Percentiles rank a stretch among this genome's conserved stretches.
phyloP scores from a whole-genome alignment of 2,113 vertebrate genomes.

The Thryonomys swinderianus region DNA sequence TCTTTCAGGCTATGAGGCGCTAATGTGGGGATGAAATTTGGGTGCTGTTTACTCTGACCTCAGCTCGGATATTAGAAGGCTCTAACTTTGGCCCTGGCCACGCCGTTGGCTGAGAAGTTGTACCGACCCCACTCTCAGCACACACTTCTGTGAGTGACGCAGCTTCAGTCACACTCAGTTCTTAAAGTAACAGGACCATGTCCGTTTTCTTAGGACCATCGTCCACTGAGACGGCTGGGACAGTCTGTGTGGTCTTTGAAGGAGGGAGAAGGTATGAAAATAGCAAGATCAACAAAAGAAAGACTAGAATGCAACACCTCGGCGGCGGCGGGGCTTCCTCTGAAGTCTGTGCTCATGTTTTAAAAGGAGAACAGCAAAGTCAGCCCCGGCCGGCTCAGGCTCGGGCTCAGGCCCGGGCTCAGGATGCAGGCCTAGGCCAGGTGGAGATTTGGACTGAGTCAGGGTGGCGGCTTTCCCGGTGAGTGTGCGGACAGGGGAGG shows the following conservation, averaged over 20 bases:
- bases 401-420: not conserved
- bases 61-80: no score
- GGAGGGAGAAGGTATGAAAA: not conserved
- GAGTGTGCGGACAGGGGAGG: not conserved
- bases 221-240: not conserved
- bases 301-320: not conserved
- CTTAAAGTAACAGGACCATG: not conserved
- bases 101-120: no score
- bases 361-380: not conserved
- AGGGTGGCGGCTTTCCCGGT: not conserved
- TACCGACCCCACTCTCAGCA: no score
- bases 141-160: no score
- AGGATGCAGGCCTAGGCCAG: not conserved
- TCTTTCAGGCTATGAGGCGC: no score
- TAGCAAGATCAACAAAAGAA: not conserved
- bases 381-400: not conserved
- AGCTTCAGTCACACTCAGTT: no score
- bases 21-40: no score
- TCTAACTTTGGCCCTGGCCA: no score
- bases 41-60: no score
- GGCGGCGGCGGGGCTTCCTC: rapidly evolving
- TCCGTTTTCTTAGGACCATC: not conserved
- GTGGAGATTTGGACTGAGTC: not conserved
- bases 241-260: not conserved
- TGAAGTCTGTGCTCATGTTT: not conserved